A percentile compares a stretch with the other conserved stretches of the same genome.
phyloP scores from a whole-genome alignment of 2,888 invertebrate species.

The Epiperipatus broadwayi region DNA sequence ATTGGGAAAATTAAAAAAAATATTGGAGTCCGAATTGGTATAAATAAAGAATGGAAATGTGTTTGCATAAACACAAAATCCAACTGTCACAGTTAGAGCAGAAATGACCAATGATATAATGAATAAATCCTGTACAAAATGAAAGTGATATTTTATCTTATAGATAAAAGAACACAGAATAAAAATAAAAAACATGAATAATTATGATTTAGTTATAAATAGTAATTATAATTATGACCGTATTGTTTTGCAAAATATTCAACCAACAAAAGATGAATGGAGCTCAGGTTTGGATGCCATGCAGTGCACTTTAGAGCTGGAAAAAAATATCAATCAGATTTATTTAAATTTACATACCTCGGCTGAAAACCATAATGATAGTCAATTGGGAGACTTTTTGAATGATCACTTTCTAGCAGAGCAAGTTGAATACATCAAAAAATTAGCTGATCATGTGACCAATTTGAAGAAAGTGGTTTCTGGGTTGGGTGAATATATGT shows the following conservation, averaged over 20 bases:
- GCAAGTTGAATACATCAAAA: constrained; percentile 41
- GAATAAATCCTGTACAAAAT: too few species aligned
- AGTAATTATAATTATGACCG: too few species aligned
- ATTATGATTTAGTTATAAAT: too few species aligned
- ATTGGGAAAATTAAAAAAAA: too few species aligned
- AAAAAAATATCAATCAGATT: constrained; percentile 56
- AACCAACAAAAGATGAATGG: constrained; percentile 43
- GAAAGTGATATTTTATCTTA: too few species aligned
- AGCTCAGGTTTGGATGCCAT: constrained; percentile 47
- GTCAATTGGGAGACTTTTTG: constrained; percentile 35
- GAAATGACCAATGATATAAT: too few species aligned
- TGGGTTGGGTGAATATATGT: constrained; percentile 39
- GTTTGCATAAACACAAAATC: too few species aligned
- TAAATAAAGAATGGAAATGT: too few species aligned
- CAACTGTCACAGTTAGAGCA: too few species aligned
- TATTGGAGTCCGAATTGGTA: too few species aligned
- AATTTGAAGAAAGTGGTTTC: constrained; percentile 37
- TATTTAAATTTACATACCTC: constrained; percentile 21
- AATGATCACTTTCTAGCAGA: constrained; percentile 36
- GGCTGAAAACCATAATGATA: constrained; percentile 33
- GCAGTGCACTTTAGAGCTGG: constrained; percentile 48
- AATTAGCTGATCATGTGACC: constrained; percentile 38
- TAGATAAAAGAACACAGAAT: too few species aligned
- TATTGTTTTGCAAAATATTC: constrained; percentile 42
- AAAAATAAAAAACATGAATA: too few species aligned